Percentiles rank a stretch among this genome's conserved stretches.
Conservation (phyloP, 2,113 vertebrate species). For the Todiramphus chloris region DNA sequence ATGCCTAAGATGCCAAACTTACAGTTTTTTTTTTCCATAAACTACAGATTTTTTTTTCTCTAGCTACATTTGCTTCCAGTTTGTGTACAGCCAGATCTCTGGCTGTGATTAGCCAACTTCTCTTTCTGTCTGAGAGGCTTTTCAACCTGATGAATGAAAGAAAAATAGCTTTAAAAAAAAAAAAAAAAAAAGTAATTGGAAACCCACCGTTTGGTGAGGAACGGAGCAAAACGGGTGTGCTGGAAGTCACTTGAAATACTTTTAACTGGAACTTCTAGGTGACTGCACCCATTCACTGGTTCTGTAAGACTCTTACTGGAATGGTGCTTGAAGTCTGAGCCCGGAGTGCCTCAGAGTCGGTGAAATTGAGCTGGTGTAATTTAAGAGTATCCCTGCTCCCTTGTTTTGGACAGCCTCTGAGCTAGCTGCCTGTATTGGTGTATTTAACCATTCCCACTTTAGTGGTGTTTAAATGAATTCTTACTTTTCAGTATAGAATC, state of each 20-base stretch:
- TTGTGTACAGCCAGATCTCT: background rate
- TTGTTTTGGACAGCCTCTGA: background rate
- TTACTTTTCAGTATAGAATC: background rate
- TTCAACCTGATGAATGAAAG: background rate
- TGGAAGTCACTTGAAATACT: background rate
- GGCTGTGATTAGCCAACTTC: background rate
- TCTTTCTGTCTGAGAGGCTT: background rate
- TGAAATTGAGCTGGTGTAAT: background rate
- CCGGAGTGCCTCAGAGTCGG: background rate
- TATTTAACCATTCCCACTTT: background rate
- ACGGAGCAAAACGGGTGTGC: background rate
- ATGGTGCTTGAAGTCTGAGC: background rate
- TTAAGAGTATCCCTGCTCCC: background rate
- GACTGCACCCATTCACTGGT: background rate
- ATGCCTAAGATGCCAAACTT: background rate
- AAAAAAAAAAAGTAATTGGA: background rate
- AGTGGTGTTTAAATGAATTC: background rate
- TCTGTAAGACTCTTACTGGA: background rate
- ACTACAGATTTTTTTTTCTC: background rate
- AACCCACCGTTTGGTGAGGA: fast-evolving
- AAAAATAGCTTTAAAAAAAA: background rate
- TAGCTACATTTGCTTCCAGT: background rate
- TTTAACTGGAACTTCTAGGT: background rate
- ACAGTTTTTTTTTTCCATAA: background rate
- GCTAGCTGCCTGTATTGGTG: background rate